Base-by-base conservation (phyloP, 2,888 invertebrate species). In the Drosophila lutescens region DNA sequence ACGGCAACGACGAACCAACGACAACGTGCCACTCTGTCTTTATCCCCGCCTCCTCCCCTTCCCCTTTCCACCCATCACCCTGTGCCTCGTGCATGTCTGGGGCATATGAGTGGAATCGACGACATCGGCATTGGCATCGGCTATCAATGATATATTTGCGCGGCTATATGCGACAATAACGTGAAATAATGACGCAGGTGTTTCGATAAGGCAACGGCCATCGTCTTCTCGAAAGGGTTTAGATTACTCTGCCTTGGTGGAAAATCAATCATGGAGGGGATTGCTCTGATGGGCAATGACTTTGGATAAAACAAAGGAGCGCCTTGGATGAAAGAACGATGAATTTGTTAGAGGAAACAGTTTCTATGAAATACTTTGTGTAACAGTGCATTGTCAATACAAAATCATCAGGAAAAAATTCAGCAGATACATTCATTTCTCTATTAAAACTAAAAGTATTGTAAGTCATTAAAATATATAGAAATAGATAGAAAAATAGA, bases 181-280 rank as follows among this genome's bases (percentile, higher is more conserved):
- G 78, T 86, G 84, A 89, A 90, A 90, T 90, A 91, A 90, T 89
- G 88, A 81, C 89, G 71, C 91, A 90, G 90, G 91, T 90, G 90
- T 84, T 84, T 63, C 75, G 55, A 41, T 60, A 76, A 78, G 78
- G 68, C 44, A 47, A 54, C 63, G 67, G 43, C 58, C 57, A 73
- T 32, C 53, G 53, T 58, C 56, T 61, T 59, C 68, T 78, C 77
- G 80, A 82, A 84, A 85, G 77, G 79, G 85, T 82, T 89, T 78
- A 76, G 80, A 82, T 89, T 90, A 79, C 82, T 72, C 74, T 77
- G 76, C 71, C 47, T 77, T 73, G 12, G 53, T 26, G 44, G 23
- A 43, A 40, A 43, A 71, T 71, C 63, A 73, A 73, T 71, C 73
- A 71, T 63, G 40, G 32, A 15, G 26, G n/a, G 40, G 32, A 66